These are phyloP conservation scores for Zoanthus gigantus DNA, from an alignment of 92 coral and sea anemone species.

Conservation along the genomic window DNA sequence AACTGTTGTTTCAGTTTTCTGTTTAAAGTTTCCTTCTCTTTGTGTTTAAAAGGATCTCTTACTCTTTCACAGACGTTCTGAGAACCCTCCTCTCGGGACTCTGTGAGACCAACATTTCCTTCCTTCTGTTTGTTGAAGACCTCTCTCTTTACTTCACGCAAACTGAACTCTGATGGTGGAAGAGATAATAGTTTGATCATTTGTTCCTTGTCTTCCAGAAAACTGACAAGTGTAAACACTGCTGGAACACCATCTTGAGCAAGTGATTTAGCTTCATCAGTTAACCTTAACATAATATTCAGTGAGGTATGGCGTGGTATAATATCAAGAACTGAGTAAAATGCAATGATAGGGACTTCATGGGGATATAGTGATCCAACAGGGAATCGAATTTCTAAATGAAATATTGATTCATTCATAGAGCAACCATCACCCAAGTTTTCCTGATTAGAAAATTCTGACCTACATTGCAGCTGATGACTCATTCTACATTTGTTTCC, in stretches of 20 bases:
- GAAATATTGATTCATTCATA: slow-evolving; percentile 40
- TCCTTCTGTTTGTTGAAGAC: background rate
- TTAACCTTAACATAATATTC: slow-evolving; percentile 73
- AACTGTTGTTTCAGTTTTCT: slow-evolving; percentile 79
- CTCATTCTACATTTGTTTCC: slow-evolving; percentile 81
- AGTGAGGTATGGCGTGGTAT: slow-evolving; percentile 73
- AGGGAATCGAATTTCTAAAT: slow-evolving; percentile 79
- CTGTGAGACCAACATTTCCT: background rate
- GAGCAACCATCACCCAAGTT: slow-evolving; percentile 33
- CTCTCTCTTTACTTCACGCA: slow-evolving; percentile 51
- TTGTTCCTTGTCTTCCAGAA: slow-evolving; percentile 73
- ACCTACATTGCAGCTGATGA: slow-evolving; percentile 45
- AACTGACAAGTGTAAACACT: slow-evolving; percentile 75
- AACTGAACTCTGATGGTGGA: slow-evolving; percentile 77
- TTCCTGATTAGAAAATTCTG: slow-evolving; percentile 12
- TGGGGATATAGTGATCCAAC: slow-evolving; percentile 79
- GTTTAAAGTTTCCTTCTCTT: slow-evolving; percentile 61
- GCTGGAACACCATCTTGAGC: slow-evolving; percentile 68
- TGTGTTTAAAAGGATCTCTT: slow-evolving; percentile 9
- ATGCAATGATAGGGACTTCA: slow-evolving; percentile 83
- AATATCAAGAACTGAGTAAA: slow-evolving; percentile 71
- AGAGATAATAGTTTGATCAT: slow-evolving; percentile 52
- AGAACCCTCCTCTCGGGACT: background rate
- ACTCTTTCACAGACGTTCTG: slow-evolving; percentile 25
- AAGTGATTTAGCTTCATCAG: slow-evolving; percentile 63